These are phyloP conservation scores for Eptesicus fuscus DNA, from an alignment of 2,113 vertebrate species.

Conservation along the genomic window DNA sequence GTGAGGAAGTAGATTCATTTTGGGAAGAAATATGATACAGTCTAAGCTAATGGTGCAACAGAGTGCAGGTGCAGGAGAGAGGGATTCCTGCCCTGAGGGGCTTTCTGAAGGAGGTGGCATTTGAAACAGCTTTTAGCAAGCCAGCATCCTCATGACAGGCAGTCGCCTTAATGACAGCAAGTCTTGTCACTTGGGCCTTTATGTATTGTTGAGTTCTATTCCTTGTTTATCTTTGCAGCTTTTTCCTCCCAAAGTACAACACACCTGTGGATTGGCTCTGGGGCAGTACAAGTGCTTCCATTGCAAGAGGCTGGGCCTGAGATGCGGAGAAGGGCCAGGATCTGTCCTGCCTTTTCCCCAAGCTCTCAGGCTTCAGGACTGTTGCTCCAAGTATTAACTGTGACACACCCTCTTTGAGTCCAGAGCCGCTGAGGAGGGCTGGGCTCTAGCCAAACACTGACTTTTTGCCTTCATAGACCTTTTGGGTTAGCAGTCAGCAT, in stretches of 20 bases:
- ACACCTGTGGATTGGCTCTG: background rate
- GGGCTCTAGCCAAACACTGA: background rate
- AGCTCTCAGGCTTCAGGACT: background rate
- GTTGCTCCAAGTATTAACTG: background rate
- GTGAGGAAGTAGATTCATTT: background rate
- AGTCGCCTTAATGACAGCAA: background rate
- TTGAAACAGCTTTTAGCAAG: background rate
- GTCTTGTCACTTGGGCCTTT: background rate
- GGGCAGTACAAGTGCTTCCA: background rate
- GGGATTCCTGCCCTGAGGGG: background rate
- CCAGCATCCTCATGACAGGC: background rate
- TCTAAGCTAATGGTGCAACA: background rate
- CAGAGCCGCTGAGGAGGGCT: background rate
- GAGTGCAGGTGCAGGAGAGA: background rate
- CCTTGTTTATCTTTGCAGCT: background rate
- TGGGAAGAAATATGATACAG: background rate
- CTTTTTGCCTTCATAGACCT: background rate
- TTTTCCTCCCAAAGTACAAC: background rate
- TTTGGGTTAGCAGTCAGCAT: background rate
- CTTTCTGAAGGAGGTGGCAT: background rate
- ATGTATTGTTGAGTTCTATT: background rate
- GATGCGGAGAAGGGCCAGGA: background rate
- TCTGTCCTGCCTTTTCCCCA: background rate
- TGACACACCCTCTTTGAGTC: background rate
- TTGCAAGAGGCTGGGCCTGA: background rate